phyloP scores from a whole-genome alignment of 2,797 vertebrate species.

The Sternotherus odoratus region DNA sequence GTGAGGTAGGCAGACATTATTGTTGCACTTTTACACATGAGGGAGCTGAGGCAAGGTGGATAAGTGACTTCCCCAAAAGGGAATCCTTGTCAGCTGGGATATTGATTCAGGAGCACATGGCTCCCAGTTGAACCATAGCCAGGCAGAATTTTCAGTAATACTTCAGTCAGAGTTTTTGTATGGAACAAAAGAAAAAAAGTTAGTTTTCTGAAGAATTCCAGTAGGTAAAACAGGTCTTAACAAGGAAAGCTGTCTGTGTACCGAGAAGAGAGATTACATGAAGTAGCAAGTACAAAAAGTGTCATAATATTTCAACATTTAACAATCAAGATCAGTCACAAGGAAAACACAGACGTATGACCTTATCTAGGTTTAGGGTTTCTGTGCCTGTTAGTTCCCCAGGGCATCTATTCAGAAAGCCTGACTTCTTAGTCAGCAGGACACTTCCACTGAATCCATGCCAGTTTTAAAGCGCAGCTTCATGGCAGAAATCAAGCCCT shows the following conservation, averaged over 20 bases:
- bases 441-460: accelerated
- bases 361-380: not conserved
- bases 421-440: not conserved
- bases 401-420: not conserved
- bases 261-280: not conserved
- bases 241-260: not conserved
- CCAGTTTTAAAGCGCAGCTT: not conserved
- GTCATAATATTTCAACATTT: not conserved
- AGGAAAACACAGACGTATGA: not conserved
- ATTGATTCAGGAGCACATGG: not conserved
- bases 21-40: not conserved
- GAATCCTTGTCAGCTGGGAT: not conserved
- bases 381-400: not conserved
- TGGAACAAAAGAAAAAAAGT: not conserved
- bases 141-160: not conserved
- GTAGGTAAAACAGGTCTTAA: not conserved
- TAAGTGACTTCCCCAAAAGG: not conserved
- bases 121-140: not conserved
- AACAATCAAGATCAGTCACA: not conserved
- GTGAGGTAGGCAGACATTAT: not conserved
- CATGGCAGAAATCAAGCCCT: not conserved
- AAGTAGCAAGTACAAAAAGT: not conserved
- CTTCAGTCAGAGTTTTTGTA: not conserved
- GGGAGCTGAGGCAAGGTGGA: not conserved
- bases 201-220: not conserved